Base-by-base conservation (phyloP, 2,113 vertebrate genomes). In the Spea multiplicata region DNA sequence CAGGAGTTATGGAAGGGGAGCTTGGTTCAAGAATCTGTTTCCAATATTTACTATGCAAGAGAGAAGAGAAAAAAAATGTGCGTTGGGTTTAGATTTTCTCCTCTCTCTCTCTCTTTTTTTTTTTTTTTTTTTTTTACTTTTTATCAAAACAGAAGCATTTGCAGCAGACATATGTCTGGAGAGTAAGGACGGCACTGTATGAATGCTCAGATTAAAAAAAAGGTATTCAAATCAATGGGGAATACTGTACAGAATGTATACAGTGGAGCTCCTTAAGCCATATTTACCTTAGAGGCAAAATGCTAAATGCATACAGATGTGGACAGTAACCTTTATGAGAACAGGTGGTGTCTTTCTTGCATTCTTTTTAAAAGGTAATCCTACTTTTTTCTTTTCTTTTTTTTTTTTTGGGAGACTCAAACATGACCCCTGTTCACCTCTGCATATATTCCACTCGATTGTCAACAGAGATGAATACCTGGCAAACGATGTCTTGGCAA, bases 11-110 rank as follows among this genome's bases (percentile, higher is more conserved):
- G 66, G 78, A 79, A 66, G 78, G 78, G 78, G 78, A 71, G 66
- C 71, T 52, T 80, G 73, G 78, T 64, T 78, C 71, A 74, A 61
- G 71, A 80, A 80, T 80, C 78, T 80, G 78, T 80, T 80, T 80
- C 78, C 78, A 80, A 80, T 80, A 80, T 80, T 80, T 80, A 80
- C 78, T 80, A 74, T 85, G 44, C 78, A 75, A 82, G 62, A 82
- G 83, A 81, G 76, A 49, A 82, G 71, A 84, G 68, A 81, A 71
- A 50, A n/a, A 30, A 71, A 76, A 52, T 47, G 62, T 69, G 73
- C 44, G 70, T 71, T 81, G 4, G 66, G 62, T 84, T 69, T 74
- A 47, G 76, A 76, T 73, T 65, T 68, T 76, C 67, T 30, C 30
- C 30, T 30, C 30, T 30, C 30, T 30, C 30, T 30, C 30, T 30